Percentiles rank a stretch among this genome's conserved stretches.
Evolutionary conservation across 2,113 vertebrate species (phyloP).

Genomic region (Aepyceros melampus): DNA sequence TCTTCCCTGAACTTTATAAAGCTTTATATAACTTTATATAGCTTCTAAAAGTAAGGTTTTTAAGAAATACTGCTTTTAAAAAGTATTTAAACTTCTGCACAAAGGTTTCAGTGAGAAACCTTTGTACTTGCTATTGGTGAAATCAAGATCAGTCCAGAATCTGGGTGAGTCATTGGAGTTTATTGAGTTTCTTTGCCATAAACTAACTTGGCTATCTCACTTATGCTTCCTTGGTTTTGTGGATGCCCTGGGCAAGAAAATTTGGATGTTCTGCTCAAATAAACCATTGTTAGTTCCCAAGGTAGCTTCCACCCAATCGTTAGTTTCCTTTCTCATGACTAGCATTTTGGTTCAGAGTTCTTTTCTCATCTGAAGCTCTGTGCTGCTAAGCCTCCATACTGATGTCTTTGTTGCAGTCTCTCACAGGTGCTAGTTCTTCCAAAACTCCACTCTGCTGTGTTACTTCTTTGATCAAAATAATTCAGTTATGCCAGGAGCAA

Average conservation of each 20-base stretch:
- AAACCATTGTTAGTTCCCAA: neutral
- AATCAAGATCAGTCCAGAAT: neutral
- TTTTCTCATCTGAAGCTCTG: neutral
- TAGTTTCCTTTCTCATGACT: neutral
- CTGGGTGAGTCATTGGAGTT: neutral
- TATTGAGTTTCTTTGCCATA: neutral
- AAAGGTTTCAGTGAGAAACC: neutral
- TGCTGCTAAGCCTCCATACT: neutral
- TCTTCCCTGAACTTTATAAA: neutral
- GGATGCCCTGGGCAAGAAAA: neutral
- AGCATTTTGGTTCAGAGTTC: neutral
- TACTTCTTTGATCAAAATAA: conserved; percentile 2
- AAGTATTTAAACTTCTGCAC: neutral
- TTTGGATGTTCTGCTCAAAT: neutral
- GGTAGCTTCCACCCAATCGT: neutral
- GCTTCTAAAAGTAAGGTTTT: neutral
- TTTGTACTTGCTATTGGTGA: neutral
- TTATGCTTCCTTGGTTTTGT: neutral
- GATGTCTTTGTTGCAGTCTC: neutral
- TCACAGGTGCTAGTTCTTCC: neutral
- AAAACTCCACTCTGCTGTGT: neutral
- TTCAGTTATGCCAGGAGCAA: neutral
- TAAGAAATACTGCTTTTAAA: neutral
- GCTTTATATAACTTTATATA: neutral
- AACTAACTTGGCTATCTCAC: neutral